phyloP scores from a whole-genome alignment of 1,140 invertebrate genomes.

The Laodelphax striatellus region DNA sequence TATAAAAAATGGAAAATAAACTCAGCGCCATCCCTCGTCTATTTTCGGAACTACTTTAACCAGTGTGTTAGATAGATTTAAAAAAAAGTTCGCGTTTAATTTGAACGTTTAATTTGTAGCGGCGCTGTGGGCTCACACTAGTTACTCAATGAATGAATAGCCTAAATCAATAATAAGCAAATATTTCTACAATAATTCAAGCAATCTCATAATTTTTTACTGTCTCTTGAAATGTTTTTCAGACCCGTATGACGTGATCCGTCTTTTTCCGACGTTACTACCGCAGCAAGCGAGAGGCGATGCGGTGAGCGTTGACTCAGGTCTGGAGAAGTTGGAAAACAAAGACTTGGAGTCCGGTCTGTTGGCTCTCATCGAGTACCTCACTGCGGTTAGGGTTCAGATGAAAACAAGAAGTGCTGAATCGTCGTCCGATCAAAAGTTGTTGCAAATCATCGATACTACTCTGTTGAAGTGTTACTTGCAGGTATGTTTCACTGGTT shows the following conservation, averaged over 20 bases:
- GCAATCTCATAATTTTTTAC: no score
- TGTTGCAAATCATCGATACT: conserved; percentile 91
- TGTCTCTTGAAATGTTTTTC: conserved; percentile 9
- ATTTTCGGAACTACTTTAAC: no score
- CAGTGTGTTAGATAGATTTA: no score
- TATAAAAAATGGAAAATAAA: no score
- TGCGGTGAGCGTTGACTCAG: conserved; percentile 27
- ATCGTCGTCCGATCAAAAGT: conserved; percentile 37
- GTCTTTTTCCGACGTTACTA: conserved; percentile 81
- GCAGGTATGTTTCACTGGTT: conserved; percentile 46
- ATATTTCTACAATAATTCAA: no score
- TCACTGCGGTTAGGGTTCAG: conserved; percentile 52
- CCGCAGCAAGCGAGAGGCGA: conserved; percentile 46
- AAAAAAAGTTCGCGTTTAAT: no score
- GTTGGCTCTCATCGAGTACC: conserved; percentile 79
- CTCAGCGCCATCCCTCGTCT: no score
- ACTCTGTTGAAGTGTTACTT: conserved; percentile 93
- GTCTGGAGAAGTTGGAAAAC: conserved; percentile 51
- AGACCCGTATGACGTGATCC: conserved; percentile 90
- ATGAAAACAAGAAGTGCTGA: conserved; percentile 2
- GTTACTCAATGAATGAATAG: no score
- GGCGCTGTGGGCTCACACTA: no score
- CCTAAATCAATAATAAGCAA: no score
- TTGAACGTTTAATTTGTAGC: no score
- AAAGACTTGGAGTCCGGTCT: conserved; percentile 78